These are phyloP conservation scores for Hedya salicella DNA, from an alignment of 2,888 invertebrate species.

Conservation along the genomic window DNA sequence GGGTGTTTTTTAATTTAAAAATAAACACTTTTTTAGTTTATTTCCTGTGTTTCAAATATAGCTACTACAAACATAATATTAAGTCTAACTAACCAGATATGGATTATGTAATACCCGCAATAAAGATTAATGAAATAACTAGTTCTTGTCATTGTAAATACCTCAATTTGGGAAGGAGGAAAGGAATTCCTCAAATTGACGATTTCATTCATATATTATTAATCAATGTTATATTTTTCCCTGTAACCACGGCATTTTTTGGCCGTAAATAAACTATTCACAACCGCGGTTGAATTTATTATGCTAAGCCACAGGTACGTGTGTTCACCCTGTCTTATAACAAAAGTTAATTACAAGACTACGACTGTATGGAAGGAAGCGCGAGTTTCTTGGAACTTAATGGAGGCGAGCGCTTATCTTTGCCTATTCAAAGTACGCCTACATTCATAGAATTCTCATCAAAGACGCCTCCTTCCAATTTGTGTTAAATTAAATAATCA, in stretches of 20 bases:
- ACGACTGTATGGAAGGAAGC: conserved; percentile 15
- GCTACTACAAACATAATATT: too few species aligned
- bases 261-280: background rate
- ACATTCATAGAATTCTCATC: conserved; percentile 19
- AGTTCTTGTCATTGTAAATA: too few species aligned
- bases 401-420: background rate
- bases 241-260: background rate
- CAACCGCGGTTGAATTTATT: background rate
- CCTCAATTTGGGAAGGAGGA: too few species aligned
- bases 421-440: conserved; percentile 10
- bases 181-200: too few species aligned
- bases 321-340: background rate
- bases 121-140: too few species aligned
- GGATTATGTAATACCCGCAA: too few species aligned
- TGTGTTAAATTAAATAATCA: conserved; percentile 20
- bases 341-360: conserved; percentile 8
- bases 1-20: too few species aligned
- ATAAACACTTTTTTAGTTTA: too few species aligned
- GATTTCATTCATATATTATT: too few species aligned
- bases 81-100: too few species aligned
- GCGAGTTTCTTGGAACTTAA: conserved; percentile 1
- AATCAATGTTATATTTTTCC: background rate
- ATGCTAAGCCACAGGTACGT: background rate
- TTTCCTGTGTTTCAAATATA: too few species aligned
- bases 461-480: conserved; percentile 25